Conservation (phyloP, 2,113 vertebrate species). For the Gavialis gangeticus region DNA sequence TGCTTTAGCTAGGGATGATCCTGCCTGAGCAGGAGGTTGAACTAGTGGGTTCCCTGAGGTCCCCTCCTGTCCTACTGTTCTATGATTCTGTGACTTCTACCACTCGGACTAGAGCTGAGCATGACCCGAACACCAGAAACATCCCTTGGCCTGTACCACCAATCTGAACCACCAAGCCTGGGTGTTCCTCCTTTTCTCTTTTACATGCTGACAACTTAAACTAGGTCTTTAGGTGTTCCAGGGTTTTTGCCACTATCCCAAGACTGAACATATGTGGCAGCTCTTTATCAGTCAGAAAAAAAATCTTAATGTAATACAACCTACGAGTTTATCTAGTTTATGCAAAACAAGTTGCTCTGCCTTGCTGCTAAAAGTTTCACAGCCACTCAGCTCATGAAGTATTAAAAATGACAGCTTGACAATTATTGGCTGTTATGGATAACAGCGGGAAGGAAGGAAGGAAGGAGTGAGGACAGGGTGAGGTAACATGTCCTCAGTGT, state of each 20-base stretch:
- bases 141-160: not conserved
- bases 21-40: too few species aligned
- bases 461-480: not conserved
- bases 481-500: not conserved
- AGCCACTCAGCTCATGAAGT: not conserved
- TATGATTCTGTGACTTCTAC: too few species aligned
- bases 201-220: not conserved
- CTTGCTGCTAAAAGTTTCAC: not conserved
- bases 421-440: not conserved
- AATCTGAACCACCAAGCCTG: not conserved
- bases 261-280: not conserved
- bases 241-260: not conserved
- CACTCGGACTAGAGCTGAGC: too few species aligned
- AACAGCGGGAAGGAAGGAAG: not conserved
- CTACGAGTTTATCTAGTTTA: not conserved
- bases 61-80: too few species aligned
- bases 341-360: not conserved
- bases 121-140: too few species aligned
- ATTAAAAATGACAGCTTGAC: not conserved
- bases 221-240: not conserved
- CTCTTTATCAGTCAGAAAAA: too few species aligned
- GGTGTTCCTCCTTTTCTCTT: not conserved
- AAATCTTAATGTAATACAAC: too few species aligned
- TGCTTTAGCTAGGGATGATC: too few species aligned
- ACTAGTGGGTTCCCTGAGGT: too few species aligned